Evolutionary conservation across 2,888 invertebrate genomes (phyloP).

Genomic region (Apomyelois bistriatella): DNA sequence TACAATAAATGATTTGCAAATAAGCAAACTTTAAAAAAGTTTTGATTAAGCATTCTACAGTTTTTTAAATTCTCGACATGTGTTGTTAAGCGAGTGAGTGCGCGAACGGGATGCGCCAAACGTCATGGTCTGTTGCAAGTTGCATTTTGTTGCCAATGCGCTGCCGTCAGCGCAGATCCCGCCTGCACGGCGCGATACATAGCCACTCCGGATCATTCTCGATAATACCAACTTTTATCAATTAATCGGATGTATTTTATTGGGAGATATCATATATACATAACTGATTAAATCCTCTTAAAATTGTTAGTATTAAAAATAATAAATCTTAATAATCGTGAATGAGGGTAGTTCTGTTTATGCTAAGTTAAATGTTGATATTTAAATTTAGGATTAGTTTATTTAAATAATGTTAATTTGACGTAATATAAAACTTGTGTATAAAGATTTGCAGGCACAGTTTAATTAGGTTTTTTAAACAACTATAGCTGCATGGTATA

Average conservation of each 20-base stretch:
- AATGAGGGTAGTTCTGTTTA: neutral
- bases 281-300: neutral
- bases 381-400: too few relatives aligned
- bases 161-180: neutral
- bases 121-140: neutral
- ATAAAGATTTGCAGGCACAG: neutral
- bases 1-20: too few relatives aligned
- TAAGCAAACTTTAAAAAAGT: too few relatives aligned
- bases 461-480: neutral
- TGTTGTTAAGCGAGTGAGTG: neutral
- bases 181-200: neutral
- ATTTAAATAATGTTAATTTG: neutral
- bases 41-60: neutral
- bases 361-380: too few relatives aligned
- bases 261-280: slow-evolving; percentile 4
- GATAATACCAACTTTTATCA: slow-evolving; percentile 1
- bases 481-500: neutral
- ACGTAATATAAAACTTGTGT: too few relatives aligned
- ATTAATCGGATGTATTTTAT: slow-evolving; percentile 7
- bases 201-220: neutral
- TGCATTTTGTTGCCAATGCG: slow-evolving; percentile 10
- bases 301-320: neutral
- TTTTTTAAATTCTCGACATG: too few relatives aligned
- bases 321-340: neutral
- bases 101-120: neutral